Evolutionary conservation across 2,113 vertebrate genomes (phyloP), one percentile per base, ranked within the genome.

Genomic region (Meles meles): DNA sequence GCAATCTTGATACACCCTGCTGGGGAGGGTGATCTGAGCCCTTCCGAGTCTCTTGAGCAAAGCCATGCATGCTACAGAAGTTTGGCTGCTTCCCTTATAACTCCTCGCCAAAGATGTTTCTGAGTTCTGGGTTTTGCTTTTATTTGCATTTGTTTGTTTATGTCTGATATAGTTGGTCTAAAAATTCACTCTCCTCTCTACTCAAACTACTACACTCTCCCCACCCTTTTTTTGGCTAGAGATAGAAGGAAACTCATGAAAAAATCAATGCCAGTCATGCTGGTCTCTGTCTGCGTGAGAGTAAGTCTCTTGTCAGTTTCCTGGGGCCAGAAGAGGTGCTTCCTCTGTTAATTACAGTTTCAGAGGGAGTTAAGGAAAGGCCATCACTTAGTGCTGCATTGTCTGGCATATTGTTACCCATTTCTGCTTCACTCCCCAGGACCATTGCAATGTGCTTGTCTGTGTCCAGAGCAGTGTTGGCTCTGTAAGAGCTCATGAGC

Each of bases 81-180:
- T 3, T 15, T 15, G 42, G 52, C 47, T 13, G 25, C 20, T 85
- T 85, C 21, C 65, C 42, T 94, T 18, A 47, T 21, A 67, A 37
- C 9, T 69, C 52, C 2, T 47, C 49, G 67, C 5, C 31, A 2
- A 21, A 29, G 49, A 63, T 63, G 23, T n/a, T 81, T 47, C 63
- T 44, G 37, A 12, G 6, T 7, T 81, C 90, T 49, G 9, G 8
- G 27, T 47, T 47, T 49, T 59, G 47, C 76, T 94, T 94, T 95
- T 77, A 7, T 93, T 92, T 93, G 29, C 39, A 37, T 90, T 63
- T 49, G 29, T 52, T 67, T 85, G 44, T 86, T 72, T 85, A n/a
- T 71, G 17, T 31, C 44, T 90, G 27, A 10, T 39, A 14, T 57
- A 29, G 29, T 94, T 90, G 14, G 57, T 89, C 7, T 42, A n/a